Conservation (phyloP, 1,140 invertebrate species). For the Yoshiicerus persimilis region DNA sequence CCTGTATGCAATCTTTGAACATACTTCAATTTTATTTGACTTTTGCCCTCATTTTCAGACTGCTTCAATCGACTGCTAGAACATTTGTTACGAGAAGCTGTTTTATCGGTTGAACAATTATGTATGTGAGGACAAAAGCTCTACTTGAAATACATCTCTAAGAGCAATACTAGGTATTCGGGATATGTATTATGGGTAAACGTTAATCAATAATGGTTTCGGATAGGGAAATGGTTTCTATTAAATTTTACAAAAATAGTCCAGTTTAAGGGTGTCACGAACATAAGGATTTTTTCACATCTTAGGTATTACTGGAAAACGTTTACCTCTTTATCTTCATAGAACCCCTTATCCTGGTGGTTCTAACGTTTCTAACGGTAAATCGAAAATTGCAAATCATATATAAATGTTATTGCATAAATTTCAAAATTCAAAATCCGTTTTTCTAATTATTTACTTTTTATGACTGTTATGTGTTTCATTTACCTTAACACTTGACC, state of each 20-base stretch:
- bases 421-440: too few species aligned
- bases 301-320: not conserved
- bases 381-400: too few species aligned
- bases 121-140: not conserved
- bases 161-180: too few species aligned
- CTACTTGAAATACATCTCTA: not conserved
- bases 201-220: not conserved
- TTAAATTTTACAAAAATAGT: not conserved
- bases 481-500: too few species aligned
- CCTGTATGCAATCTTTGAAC: not conserved
- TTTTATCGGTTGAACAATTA: not conserved
- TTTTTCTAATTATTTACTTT: too few species aligned
- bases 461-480: too few species aligned
- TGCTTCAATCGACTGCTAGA: not conserved
- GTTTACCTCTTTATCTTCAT: too few species aligned
- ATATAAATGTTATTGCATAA: too few species aligned
- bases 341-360: too few species aligned
- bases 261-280: not conserved
- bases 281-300: too few species aligned
- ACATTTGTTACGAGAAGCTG: not conserved
- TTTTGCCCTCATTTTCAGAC: not conserved
- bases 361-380: too few species aligned
- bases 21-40: not conserved
- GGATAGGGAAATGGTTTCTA: not conserved
- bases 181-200: not conserved